phyloP scores from a whole-genome alignment of 2,888 invertebrate genomes.

The Spicauda simplicius region DNA sequence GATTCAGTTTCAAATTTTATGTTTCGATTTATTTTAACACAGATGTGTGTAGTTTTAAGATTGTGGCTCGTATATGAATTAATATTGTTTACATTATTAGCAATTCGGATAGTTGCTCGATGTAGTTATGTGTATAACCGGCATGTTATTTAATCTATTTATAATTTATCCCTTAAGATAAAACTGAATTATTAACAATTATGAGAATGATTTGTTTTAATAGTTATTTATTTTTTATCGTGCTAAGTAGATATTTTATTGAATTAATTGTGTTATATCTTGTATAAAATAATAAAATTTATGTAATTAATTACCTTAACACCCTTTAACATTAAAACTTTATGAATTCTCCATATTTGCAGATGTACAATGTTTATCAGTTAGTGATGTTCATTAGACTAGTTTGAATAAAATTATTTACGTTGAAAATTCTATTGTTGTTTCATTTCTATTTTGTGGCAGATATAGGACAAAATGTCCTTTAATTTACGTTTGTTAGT shows the following conservation, averaged over 20 bases:
- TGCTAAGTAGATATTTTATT: slow-evolving; percentile 76
- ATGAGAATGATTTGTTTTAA: slow-evolving; percentile 72
- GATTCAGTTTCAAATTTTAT: slow-evolving; percentile 33
- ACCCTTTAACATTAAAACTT: slow-evolving; percentile 50
- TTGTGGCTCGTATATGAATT: slow-evolving; percentile 31
- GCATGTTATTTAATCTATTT: slow-evolving; percentile 44
- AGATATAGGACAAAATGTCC: background rate
- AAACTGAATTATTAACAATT: slow-evolving; percentile 73
- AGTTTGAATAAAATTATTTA: slow-evolving; percentile 85
- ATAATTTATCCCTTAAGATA: slow-evolving; percentile 52
- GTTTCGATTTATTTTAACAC: slow-evolving; percentile 36
- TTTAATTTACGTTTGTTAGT: no score
- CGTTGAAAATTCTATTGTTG: slow-evolving; percentile 79
- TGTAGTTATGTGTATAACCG: slow-evolving; percentile 40
- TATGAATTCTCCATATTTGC: slow-evolving; percentile 78
- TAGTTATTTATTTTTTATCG: slow-evolving; percentile 74
- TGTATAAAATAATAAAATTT: slow-evolving; percentile 69
- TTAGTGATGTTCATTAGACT: slow-evolving; percentile 85
- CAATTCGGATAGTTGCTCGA: slow-evolving; percentile 35
- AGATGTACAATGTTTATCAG: slow-evolving; percentile 84
- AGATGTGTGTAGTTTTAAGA: slow-evolving; percentile 34
- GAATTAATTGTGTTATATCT: slow-evolving; percentile 71
- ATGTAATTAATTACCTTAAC: slow-evolving; percentile 65
- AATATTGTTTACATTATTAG: slow-evolving; percentile 30
- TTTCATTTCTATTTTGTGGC: slow-evolving; percentile 49